Evolutionary conservation across 2,888 invertebrate species (phyloP), one percentile per base, ranked within the genome.

Genomic region (Platypus cylindrus): DNA sequence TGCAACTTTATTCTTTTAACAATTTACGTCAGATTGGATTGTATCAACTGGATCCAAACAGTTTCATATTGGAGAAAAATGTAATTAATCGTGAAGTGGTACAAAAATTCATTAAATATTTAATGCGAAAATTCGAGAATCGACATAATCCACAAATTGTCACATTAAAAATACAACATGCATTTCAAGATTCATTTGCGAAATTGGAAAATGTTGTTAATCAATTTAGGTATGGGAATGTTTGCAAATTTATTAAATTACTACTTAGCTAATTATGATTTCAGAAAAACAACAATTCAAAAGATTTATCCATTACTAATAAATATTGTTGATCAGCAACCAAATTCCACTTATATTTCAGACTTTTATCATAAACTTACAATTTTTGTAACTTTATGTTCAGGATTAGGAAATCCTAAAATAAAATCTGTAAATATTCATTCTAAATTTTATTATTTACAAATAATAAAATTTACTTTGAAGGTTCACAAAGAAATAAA

Each of bases 371-470:
- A 34, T 13, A 30, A 30, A 34, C 30, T 40, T 9, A 17, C 37
- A 5, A 8, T 20, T 16, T 40, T 37, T 17, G 28, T 27, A 12
- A 37, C 32, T 15, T 18, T 40, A 9, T 28, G 32, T 1, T 40
- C 40, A 7, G 40, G 40, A n/a, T 18, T 37, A 13, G 40, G 40
- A 2, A 40, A 40, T 27, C 40, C 40, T 15, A 17, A n/a, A 14
- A 4, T 34, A 5, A 37, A 27, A 30, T 27, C 17, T n/a, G 40
- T 40, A 34, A 37, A 31, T 24, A 32, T 25, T 15, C 28, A 13
- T 13, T 8, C 28, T 13, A 5, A 13, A 7, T 7, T 11, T 25
- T 25, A 5, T 5, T 25, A 8, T 25, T 4, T 5, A 8, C 5
- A 5, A 8, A 25, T 25, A 25, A 5, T n/a, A 25, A 5, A 5